Percentiles rank a stretch among this genome's conserved stretches.
Conservation (phyloP, 2,888 invertebrate species). For the Paralinhomoeus sp. region DNA sequence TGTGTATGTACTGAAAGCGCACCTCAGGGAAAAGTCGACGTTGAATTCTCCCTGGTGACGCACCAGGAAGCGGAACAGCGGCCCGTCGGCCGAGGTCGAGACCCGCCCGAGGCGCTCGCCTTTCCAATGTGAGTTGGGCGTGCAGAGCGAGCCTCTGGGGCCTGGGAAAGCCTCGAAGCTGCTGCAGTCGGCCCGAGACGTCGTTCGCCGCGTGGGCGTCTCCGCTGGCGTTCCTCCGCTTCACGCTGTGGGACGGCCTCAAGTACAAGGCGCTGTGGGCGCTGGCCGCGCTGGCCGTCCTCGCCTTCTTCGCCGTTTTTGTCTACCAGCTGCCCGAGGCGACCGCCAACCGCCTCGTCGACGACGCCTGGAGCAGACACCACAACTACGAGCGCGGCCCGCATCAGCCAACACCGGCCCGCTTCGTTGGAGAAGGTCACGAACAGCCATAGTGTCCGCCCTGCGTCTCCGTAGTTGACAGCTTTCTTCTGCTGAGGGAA, state of each 20-base stretch:
- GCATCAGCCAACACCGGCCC: too few species aligned
- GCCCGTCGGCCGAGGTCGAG: conserved; percentile 54
- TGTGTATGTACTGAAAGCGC: too few species aligned
- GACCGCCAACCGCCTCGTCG: too few species aligned
- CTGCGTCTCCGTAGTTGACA: too few species aligned
- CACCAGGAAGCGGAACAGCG: conserved; percentile 65
- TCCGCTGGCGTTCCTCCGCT: conserved; percentile 3
- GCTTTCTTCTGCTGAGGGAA: too few species aligned
- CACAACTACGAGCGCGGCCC: too few species aligned
- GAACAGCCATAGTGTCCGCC: too few species aligned
- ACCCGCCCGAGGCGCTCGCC: conserved; percentile 65
- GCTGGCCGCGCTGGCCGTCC: neutral
- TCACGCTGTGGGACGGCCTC: conserved; percentile 3
- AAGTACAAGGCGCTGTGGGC: neutral
- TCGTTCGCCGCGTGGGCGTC: conserved; percentile 3
- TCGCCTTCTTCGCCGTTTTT: conserved; percentile 2
- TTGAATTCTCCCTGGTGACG: conserved; percentile 60
- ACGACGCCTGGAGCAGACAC: too few species aligned
- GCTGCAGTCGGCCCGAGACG: conserved; percentile 5
- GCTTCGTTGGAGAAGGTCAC: too few species aligned
- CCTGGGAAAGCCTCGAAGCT: too few species aligned
- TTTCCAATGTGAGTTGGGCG: conserved; percentile 43
- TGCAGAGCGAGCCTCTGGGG: too few species aligned
- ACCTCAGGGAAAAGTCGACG: conserved; percentile 60
- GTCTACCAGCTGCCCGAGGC: conserved; percentile 2